Percentiles rank a stretch among this genome's conserved stretches.
These are phyloP conservation scores for Lytechinus pictus DNA, from an alignment of 35 echinoderm and acorn worm genomes.

Conservation along the genomic window DNA sequence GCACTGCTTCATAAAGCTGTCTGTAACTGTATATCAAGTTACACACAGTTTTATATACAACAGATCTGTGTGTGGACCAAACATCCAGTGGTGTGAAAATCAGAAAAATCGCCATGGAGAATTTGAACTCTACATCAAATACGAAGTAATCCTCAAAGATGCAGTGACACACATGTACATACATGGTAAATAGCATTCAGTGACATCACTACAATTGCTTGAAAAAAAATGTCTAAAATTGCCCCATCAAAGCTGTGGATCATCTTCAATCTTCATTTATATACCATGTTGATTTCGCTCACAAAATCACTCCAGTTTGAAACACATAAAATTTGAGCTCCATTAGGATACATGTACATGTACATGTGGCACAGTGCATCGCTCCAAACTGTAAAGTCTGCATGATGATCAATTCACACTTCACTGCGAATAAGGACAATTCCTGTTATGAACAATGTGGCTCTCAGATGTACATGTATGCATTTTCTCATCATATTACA, in stretches of 20 bases:
- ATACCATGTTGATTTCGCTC: not conserved
- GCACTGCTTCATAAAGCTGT: not conserved
- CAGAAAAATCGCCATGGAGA: too few species aligned
- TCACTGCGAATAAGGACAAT: too few species aligned
- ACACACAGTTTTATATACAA: not conserved
- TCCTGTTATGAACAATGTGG: not conserved
- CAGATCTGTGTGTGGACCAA: too few species aligned
- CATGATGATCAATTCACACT: too few species aligned
- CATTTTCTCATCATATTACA: slow-evolving; percentile 83
- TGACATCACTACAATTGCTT: slow-evolving; percentile 21
- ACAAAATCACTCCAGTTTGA: not conserved
- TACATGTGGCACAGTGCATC: too few species aligned
- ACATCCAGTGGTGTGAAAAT: too few species aligned
- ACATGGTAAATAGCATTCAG: too few species aligned
- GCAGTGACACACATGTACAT: not conserved
- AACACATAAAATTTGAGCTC: not conserved
- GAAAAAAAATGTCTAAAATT: slow-evolving; percentile 92
- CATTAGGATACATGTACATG: too few species aligned
- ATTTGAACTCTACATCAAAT: too few species aligned
- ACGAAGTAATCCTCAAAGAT: too few species aligned
- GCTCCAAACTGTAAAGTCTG: too few species aligned
- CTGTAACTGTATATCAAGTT: not conserved
- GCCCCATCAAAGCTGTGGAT: slow-evolving; percentile 54
- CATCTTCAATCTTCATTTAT: too few species aligned
- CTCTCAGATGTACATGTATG: not conserved